Conservation (phyloP, 2,888 invertebrate species). For the Drosophila borborema region DNA sequence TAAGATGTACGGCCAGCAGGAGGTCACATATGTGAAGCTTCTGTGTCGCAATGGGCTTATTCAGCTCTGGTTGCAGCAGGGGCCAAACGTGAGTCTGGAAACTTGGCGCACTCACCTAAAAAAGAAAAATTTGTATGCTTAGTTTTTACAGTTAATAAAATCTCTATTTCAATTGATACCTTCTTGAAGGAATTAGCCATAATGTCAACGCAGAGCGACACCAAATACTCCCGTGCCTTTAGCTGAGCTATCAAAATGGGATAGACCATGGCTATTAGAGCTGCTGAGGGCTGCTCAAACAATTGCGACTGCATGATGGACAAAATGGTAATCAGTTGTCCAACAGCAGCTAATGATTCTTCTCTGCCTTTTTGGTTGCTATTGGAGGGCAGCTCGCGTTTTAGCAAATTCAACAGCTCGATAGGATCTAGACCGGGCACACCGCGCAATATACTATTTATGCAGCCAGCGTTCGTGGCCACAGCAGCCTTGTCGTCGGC, state of each 20-base stretch:
- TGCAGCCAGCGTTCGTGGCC: conserved; percentile 27
- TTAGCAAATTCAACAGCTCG: conserved; percentile 38
- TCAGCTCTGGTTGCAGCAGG: conserved; percentile 31
- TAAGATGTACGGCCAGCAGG: conserved; percentile 43
- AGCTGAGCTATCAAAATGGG: conserved; percentile 45
- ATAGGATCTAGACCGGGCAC: conserved; percentile 41
- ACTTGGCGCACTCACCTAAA: conserved; percentile 3
- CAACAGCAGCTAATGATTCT: conserved; percentile 59
- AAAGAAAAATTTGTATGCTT: background rate
- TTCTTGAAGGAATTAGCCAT: conserved; percentile 38
- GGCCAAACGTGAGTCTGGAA: conserved; percentile 55
- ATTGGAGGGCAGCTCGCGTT: conserved; percentile 39
- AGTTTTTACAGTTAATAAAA: background rate
- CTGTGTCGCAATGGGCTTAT: conserved; percentile 32
- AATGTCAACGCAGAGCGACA: conserved; percentile 38
- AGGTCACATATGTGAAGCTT: conserved; percentile 40
- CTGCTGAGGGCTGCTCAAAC: conserved; percentile 17
- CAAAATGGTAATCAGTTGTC: conserved; percentile 49
- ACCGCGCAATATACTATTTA: conserved; percentile 37
- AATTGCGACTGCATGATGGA: conserved; percentile 37
- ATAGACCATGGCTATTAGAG: conserved; percentile 38
- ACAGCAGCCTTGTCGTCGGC: conserved; percentile 53
- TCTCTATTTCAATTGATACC: conserved; percentile 18
- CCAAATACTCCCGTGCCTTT: conserved; percentile 59
- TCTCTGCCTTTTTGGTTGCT: conserved; percentile 56